A percentile compares a stretch with the other conserved stretches of the same genome.
These are phyloP conservation scores for Psittacula echo DNA, from an alignment of 2,797 vertebrate species.

Conservation along the genomic window DNA sequence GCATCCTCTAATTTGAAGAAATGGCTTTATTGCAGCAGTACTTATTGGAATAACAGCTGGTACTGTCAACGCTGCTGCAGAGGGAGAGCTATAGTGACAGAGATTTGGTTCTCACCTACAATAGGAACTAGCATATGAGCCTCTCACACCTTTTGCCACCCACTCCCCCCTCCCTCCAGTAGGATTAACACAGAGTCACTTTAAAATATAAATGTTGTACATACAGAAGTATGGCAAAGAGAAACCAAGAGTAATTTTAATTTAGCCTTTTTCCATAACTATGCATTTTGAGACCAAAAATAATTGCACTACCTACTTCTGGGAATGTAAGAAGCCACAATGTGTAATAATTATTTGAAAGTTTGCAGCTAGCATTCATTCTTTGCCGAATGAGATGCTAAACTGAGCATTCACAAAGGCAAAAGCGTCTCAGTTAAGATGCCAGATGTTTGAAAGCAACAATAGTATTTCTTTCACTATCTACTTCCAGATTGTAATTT, in stretches of 20 bases:
- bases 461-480: constrained; percentile 36
- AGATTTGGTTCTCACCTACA: constrained; percentile 9
- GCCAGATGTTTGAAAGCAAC: constrained; percentile 47
- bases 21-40: constrained; percentile 42
- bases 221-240: background rate
- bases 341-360: constrained; percentile 33
- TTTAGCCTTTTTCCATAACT: background rate
- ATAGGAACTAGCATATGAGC: background rate
- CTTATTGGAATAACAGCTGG: constrained; percentile 60
- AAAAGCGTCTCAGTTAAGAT: constrained; percentile 13
- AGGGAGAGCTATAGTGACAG: background rate
- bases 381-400: constrained; percentile 3
- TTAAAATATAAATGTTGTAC: background rate
- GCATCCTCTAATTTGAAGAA: constrained; percentile 58
- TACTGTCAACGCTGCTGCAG: background rate
- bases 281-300: background rate
- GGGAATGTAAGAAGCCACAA: background rate
- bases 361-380: background rate
- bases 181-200: background rate
- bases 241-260: constrained; percentile 9
- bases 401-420: constrained; percentile 14
- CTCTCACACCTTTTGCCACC: background rate
- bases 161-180: background rate
- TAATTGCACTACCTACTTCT: background rate
- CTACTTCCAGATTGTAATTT: constrained; percentile 22